Conservation (phyloP, 2,888 invertebrate species). For the Lymantria dispar region DNA sequence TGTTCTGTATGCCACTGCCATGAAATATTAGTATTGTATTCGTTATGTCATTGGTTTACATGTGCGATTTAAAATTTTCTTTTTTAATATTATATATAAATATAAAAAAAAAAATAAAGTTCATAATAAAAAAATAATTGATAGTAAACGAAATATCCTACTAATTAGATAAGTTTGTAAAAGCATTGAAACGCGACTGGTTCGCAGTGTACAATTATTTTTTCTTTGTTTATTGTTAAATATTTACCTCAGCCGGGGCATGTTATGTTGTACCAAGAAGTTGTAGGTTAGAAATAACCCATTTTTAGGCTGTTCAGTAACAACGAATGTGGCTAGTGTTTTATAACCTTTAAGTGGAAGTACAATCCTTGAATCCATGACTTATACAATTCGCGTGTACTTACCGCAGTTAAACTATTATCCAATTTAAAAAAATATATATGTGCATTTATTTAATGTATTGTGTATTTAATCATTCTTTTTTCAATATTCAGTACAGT, state of each 20-base stretch:
- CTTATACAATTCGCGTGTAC: slow-evolving; percentile 2
- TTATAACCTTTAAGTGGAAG: slow-evolving; percentile 42
- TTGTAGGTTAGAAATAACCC: slow-evolving; percentile 50
- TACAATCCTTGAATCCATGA: too few relatives aligned
- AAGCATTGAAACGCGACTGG: slow-evolving; percentile 53
- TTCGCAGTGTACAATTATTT: slow-evolving; percentile 43
- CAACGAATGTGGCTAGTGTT: slow-evolving; percentile 74
- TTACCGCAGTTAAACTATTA: slow-evolving; percentile 18
- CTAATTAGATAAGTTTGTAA: slow-evolving; percentile 52
- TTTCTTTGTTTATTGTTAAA: slow-evolving; percentile 21
- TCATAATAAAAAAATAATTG: slow-evolving; percentile 32
- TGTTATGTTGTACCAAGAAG: slow-evolving; percentile 22
- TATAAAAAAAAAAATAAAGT: slow-evolving; percentile 21
- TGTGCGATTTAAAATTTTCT: slow-evolving; percentile 22
- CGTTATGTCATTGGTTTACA: slow-evolving; percentile 22
- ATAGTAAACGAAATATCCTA: slow-evolving; percentile 45
- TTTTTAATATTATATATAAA: slow-evolving; percentile 22
- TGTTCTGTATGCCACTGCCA: slow-evolving; percentile 76
- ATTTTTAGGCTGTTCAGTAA: slow-evolving; percentile 73
- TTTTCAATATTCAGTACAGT: slow-evolving; percentile 49
- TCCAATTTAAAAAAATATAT: slow-evolving; percentile 17
- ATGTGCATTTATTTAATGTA: slow-evolving; percentile 19
- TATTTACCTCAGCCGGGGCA: slow-evolving; percentile 9
- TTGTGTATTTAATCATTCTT: slow-evolving; percentile 41
- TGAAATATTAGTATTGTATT: slow-evolving; percentile 27